Evolutionary conservation across 2,113 vertebrate species (phyloP).

Genomic region (Pipra filicauda): DNA sequence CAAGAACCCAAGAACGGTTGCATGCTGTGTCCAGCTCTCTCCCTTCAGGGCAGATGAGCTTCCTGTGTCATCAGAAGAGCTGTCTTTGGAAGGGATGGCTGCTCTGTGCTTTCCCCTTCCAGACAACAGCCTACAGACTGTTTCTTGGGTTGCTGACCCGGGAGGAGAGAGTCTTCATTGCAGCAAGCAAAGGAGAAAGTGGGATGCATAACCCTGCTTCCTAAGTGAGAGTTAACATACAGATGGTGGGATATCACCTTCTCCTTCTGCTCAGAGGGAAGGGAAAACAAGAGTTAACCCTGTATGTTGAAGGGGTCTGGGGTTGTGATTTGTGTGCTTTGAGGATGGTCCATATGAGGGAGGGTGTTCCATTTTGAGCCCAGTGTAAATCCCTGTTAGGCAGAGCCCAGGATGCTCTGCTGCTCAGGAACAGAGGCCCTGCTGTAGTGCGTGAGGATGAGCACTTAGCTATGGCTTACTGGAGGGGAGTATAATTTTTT

Average conservation of each 20-base stretch:
- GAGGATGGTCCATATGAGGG: not conserved
- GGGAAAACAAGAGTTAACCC: not conserved
- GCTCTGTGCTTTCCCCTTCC: not conserved
- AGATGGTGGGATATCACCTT: not conserved
- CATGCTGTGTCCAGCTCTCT: not conserved
- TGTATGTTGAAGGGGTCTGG: not conserved
- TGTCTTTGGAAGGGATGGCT: not conserved
- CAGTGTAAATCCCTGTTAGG: accelerated
- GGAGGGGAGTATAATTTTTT: not conserved
- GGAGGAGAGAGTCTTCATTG: not conserved
- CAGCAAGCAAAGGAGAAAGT: not conserved
- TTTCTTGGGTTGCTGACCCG: not conserved
- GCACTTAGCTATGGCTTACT: not conserved
- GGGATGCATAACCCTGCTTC: accelerated
- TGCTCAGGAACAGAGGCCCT: not conserved
- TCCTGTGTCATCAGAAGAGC: accelerated
- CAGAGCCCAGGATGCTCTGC: not conserved
- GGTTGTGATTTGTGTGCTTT: not conserved
- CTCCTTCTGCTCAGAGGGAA: not conserved
- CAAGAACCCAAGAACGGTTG: no score
- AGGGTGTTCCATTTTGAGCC: not conserved
- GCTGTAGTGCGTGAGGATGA: not conserved
- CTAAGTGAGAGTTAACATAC: no score
- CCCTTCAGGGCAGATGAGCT: not conserved
- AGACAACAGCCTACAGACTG: not conserved